Evolutionary conservation across 2,113 vertebrate genomes (phyloP).

Genomic region (Aepyceros melampus): DNA sequence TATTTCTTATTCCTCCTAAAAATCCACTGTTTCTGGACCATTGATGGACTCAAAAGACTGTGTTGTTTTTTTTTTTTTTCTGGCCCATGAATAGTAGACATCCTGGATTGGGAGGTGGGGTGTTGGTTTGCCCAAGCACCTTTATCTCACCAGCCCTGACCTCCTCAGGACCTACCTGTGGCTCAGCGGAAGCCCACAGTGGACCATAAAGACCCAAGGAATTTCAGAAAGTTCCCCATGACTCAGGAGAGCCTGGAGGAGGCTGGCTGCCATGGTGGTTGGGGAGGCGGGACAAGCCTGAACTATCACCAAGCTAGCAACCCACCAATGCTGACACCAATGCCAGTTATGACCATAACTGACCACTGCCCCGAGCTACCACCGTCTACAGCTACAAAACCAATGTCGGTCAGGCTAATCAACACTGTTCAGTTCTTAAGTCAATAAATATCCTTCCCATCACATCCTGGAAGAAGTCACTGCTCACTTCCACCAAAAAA

Average conservation of each 20-base stretch:
- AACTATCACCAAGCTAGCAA: neutral
- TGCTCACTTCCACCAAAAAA: neutral
- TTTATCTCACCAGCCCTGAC: neutral
- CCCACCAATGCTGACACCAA: neutral
- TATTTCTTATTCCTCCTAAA: neutral
- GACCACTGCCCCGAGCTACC: neutral
- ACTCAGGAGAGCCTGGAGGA: neutral
- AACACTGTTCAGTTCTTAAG: neutral
- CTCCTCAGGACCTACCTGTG: neutral
- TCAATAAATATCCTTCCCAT: neutral
- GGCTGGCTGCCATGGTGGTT: no score
- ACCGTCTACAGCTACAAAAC: neutral
- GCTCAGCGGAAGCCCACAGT: neutral
- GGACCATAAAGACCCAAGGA: fast-evolving
- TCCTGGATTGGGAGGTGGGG: neutral
- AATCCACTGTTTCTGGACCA: neutral
- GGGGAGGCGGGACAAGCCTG: no score
- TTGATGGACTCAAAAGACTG: neutral
- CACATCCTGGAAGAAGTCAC: neutral
- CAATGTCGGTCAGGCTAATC: neutral
- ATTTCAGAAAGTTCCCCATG: neutral
- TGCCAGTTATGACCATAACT: neutral
- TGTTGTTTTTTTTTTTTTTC: neutral
- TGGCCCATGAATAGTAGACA: neutral
- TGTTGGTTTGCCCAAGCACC: neutral